Conservation (phyloP, 2,888 invertebrate genomes). For the Rhagonycha fulva region DNA sequence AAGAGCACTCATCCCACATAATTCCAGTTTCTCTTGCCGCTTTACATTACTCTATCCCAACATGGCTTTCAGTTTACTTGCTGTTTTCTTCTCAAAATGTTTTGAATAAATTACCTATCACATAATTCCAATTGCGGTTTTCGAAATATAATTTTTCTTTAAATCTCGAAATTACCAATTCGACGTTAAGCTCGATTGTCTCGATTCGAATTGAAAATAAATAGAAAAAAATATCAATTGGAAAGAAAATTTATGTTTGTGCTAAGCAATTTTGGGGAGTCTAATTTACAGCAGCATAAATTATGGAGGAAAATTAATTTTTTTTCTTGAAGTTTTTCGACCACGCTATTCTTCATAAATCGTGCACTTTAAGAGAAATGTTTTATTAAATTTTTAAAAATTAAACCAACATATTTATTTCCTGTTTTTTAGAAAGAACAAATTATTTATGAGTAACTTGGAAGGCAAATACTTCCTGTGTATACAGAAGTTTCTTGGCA, state of each 20-base stretch:
- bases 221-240: not conserved
- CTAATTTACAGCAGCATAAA: conserved; percentile 47
- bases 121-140: not conserved
- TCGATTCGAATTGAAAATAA: not conserved
- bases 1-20: conserved; percentile 32
- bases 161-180: not conserved
- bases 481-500: conserved; percentile 28
- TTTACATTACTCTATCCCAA: conserved; percentile 28
- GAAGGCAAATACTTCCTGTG: conserved; percentile 33
- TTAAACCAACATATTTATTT: conserved; percentile 35
- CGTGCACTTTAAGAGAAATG: conserved; percentile 33
- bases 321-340: conserved; percentile 43
- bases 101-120: conserved; percentile 15
- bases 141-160: not conserved
- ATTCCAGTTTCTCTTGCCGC: conserved; percentile 28
- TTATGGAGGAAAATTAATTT: conserved; percentile 46
- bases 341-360: conserved; percentile 43
- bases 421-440: conserved; percentile 26
- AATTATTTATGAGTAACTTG: conserved; percentile 35
- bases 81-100: conserved; percentile 28
- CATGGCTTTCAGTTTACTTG: conserved; percentile 26
- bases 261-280: conserved; percentile 44
- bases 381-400: conserved; percentile 36
- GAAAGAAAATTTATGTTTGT: conserved; percentile 42
- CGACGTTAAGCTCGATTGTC: not conserved